Evolutionary conservation across 1,140 invertebrate genomes (phyloP).

Genomic region (Alviniconcha marisindica): DNA sequence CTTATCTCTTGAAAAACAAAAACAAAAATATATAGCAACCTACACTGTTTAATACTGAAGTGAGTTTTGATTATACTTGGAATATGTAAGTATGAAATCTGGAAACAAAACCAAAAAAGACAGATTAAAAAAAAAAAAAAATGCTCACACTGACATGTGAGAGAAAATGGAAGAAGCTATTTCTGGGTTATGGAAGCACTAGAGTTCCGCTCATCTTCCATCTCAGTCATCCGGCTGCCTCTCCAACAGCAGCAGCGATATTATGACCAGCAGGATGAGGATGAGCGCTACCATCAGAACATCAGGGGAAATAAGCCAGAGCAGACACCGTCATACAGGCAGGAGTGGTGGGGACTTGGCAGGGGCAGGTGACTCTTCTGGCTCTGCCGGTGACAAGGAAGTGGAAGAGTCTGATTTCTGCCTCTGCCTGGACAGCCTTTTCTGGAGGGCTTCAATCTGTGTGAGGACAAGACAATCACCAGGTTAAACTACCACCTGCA

Average conservation of each 20-base stretch:
- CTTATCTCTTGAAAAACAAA: too few relatives aligned
- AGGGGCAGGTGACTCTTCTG: background rate
- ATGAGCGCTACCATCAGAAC: conserved; percentile 50
- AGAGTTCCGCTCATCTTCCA: background rate
- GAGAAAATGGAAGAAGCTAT: too few relatives aligned
- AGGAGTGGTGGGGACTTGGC: conserved; percentile 37
- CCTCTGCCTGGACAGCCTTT: conserved; percentile 33
- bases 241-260: conserved; percentile 44
- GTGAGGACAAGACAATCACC: background rate
- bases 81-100: too few relatives aligned
- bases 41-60: too few relatives aligned
- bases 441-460: conserved; percentile 58
- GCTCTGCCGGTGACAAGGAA: conserved; percentile 33
- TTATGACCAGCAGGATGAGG: conserved; percentile 45
- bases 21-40: too few relatives aligned
- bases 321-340: conserved; percentile 68
- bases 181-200: background rate
- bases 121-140: background rate
- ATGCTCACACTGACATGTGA: background rate
- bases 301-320: conserved; percentile 64
- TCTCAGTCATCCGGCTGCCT: conserved; percentile 28
- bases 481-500: too few relatives aligned
- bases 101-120: too few relatives aligned
- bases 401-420: conserved; percentile 5
- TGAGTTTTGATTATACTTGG: too few relatives aligned